Base-by-base conservation (phyloP, 2,797 vertebrate genomes). In the Mormyrus hasselquistii region DNA sequence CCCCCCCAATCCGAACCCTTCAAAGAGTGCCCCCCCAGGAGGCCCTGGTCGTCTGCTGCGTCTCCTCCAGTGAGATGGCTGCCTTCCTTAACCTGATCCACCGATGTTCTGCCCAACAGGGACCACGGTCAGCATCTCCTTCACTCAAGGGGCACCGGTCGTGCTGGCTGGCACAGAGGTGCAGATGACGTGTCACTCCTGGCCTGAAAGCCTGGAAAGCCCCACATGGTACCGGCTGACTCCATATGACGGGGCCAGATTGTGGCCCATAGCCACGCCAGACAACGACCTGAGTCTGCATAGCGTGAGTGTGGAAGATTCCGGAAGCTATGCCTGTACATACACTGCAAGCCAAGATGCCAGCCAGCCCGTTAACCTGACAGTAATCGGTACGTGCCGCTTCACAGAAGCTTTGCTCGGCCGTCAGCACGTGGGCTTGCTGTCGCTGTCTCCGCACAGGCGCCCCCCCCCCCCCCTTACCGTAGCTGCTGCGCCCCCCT, bases 311-410 rank as follows among this genome's bases (percentile, higher is more conserved):
- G 2, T 87, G 10, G 34, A 87, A 3, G 44, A 86, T 19, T 84
- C 90, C n/a, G 91, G 89, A 16, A 14, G 87, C 41, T 92, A 92
- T 84, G 34, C 5, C 69, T 92, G 90, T 50, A 49, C 5, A 0
- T 22, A 6, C 12, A 1, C 3, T 9, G 0, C 38, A 6, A 41
- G 29, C 2, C 1, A 12, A 9, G 65, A 38, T 1, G 2, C 0
- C 76, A 90, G 52, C 3, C n/a, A 12, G 6, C 0, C 5, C 2
- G 2, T 90, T 19, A 9, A 53, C 7, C 84, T 92, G 79, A 89
- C 79, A 12, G 38, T 92, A 1, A 65, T 91, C 12, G 90, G 91
- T 92, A 84, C 57, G 89, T 88, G 19, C 14, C 1, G 1, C 5
- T 34, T 16, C 12, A 76, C 69, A 76, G 14, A 16, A 4, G 2